Base-by-base conservation (phyloP, 2,113 vertebrate species). In the Oncorhynchus mykiss region DNA sequence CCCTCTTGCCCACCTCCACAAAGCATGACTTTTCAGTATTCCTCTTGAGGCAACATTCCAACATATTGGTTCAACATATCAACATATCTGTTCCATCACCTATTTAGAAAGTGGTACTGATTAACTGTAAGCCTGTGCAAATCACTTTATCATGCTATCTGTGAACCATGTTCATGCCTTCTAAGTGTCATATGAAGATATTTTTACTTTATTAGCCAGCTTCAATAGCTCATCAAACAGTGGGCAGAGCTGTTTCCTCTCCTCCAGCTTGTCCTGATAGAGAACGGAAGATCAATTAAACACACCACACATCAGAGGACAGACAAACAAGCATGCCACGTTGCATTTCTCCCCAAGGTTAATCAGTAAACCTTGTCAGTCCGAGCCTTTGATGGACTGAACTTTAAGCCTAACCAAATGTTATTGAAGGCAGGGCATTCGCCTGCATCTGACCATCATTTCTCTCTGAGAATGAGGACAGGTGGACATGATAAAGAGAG, bases 391-490 rank as follows among this genome's bases (percentile, higher is more conserved):
- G 71, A 70, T 57, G 62, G 65, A 51, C 80, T 86, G 87, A 85
- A 83, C 90, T 89, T 86, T 83, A 81, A 85, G 62, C 84, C 70
- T 22, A 82, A 84, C 18, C 76, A 86, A 89, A 90, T 70, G 84
- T 6, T 64, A 64, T 9, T 6, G 54, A 57, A 14, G 20, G 54
- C 54, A 14, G 54, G 54, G 54, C 6, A 14, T 57, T 20, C 4
- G 16, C 3, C 54, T 57, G 54, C 14, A 57, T 45, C 54, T 57
- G 54, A 45, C 39, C 39, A 45, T 45, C 9, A 45, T 12, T 45
- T 3, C 39, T 45, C 39, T 45, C 54, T 6, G 3, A 4, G 54
- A 57, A 57, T 57, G 54, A 57, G 54, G 16, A 57, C 54, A 57
- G 54, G 54, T 57, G 16, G 54, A 57, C 4, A 20, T 18, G 54